phyloP scores from a whole-genome alignment of 2,888 invertebrate species.

The Rotaria macrura region DNA sequence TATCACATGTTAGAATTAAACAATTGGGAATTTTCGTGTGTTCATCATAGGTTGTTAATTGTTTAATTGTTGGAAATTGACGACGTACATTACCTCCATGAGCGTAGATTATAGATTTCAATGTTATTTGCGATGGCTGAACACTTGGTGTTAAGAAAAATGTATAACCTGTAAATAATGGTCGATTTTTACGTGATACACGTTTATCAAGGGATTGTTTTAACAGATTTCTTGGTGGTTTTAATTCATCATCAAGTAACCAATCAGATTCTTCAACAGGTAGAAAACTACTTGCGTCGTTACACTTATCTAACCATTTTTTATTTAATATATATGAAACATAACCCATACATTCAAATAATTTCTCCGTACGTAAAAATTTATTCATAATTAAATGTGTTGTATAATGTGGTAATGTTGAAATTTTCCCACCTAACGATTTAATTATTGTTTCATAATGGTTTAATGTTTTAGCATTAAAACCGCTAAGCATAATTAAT shows the following conservation, averaged over 20 bases:
- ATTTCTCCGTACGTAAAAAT: constrained; percentile 17
- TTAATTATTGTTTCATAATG: constrained; percentile 7
- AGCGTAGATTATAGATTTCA: neutral
- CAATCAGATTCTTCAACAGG: neutral
- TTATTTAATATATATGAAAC: constrained; percentile 10
- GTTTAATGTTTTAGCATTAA: neutral
- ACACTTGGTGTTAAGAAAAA: constrained; percentile 5
- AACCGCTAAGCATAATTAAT: constrained; percentile 3
- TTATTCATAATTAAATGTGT: constrained; percentile 21
- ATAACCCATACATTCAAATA: constrained; percentile 13
- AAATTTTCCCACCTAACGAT: neutral
- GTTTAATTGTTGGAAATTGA: constrained; percentile 3
- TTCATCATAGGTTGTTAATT: neutral
- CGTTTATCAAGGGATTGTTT: neutral
- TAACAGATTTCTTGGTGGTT: neutral
- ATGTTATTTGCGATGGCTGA: neutral
- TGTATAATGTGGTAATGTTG: neutral
- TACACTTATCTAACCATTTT: constrained; percentile 20
- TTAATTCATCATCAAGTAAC: neutral
- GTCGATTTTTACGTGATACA: neutral
- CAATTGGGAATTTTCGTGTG: neutral
- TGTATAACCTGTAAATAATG: constrained; percentile 9
- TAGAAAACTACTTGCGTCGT: neutral
- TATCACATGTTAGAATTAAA: constrained; percentile 13
- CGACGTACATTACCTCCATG: neutral